These are phyloP conservation scores for Drosophila quadrilineata DNA, from an alignment of 1,140 invertebrate genomes.

Conservation along the genomic window DNA sequence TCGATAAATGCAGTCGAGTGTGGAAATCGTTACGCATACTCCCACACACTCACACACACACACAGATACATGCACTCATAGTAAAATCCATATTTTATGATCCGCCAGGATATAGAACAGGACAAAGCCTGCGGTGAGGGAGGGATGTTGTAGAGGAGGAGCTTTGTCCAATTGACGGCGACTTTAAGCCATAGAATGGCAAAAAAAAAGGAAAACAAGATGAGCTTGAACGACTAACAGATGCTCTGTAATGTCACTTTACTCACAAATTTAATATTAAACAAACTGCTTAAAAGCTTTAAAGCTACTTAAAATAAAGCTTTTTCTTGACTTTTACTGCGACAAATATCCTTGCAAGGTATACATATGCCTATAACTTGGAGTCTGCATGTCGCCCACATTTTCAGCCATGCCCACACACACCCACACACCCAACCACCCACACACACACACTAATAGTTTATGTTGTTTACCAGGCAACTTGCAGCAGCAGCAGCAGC, in stretches of 20 bases:
- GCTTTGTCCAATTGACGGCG: constrained; percentile 21
- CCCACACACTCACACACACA: too few species aligned
- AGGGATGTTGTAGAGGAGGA: too few species aligned
- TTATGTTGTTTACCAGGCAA: constrained; percentile 66
- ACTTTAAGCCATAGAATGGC: neutral
- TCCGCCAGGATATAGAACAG: constrained; percentile 8
- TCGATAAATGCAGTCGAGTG: constrained; percentile 35
- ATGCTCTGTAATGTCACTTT: neutral
- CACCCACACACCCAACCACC: constrained; percentile 12
- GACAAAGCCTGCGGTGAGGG: too few species aligned
- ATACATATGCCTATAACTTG: too few species aligned
- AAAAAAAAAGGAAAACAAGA: neutral
- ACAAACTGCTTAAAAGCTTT: too few species aligned
- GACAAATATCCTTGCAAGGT: too few species aligned
- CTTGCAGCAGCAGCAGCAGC: constrained; percentile 25
- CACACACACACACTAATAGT: constrained; percentile 59
- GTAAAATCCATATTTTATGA: constrained; percentile 65
- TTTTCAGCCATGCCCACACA: constrained; percentile 6
- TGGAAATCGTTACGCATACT: constrained; percentile 18
- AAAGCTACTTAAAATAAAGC: too few species aligned
- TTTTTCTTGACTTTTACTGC: too few species aligned
- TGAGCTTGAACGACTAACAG: neutral
- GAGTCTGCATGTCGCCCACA: too few species aligned
- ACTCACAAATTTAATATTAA: too few species aligned
- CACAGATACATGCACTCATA: neutral